Evolutionary conservation across 2,888 invertebrate genomes (phyloP), one percentile per base, ranked within the genome.

Genomic region (Ametastegia equiseti): DNA sequence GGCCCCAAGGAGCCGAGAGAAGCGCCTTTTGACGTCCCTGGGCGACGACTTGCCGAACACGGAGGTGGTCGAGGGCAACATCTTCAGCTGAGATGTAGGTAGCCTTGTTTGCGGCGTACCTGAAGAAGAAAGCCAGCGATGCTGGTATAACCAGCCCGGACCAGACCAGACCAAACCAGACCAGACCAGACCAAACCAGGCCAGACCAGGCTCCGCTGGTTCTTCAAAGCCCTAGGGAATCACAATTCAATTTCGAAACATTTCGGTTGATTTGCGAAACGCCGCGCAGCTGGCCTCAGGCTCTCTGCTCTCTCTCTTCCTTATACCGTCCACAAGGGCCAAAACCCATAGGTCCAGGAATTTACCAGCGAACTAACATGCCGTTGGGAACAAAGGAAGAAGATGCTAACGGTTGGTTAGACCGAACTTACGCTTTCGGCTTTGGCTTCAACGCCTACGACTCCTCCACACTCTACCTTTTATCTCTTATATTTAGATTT

Each of bases 181-280:
- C n/a, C n/a, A n/a, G n/a, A n/a, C n/a, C n/a, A n/a, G n/a, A n/a
- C n/a, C n/a, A n/a, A n/a, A n/a, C n/a, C n/a, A n/a, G n/a, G n/a
- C n/a, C n/a, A n/a, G n/a, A n/a, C n/a, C n/a, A n/a, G n/a, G n/a
- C n/a, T n/a, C n/a, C n/a, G n/a, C n/a, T n/a, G 33, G 63, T 65
- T 36, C 7, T n/a, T n/a, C n/a, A 19, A 71, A 83, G 85, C 88
- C 88, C 88, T 80, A 82, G 88, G 86, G 88, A 84, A 83, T 87
- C 87, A 88, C 88, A 88, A 88, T 87, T 88, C 88, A 88, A 88
- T 88, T 88, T 84, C 83, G 83, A 82, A 86, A 86, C 86, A 87
- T 88, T 88, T 88, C 87, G 87, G 85, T 87, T 88, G 88, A 88
- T 88, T 88, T 88, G 88, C 87, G 84, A 86, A 84, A 82, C 83